phyloP scores from a whole-genome alignment of 2,888 invertebrate genomes.

The Ecliptopera silaceata region DNA sequence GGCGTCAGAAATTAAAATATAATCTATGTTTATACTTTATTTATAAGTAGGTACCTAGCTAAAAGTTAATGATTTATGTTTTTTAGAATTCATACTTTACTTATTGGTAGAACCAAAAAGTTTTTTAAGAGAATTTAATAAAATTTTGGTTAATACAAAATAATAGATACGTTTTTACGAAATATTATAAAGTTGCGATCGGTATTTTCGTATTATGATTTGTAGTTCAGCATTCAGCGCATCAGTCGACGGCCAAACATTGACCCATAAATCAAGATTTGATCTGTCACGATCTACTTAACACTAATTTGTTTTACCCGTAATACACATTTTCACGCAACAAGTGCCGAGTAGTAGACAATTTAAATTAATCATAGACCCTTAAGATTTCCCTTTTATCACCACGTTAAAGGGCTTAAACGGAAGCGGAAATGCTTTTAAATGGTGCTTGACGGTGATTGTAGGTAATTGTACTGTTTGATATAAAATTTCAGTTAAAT shows the following conservation, averaged over 20 bases:
- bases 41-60: too few relatives aligned
- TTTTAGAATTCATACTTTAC: too few relatives aligned
- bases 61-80: too few relatives aligned
- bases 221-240: not conserved
- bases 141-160: too few relatives aligned
- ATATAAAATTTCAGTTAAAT: not conserved
- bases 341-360: constrained; percentile 49
- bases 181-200: too few relatives aligned
- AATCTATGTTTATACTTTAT: too few relatives aligned
- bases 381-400: constrained; percentile 35
- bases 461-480: constrained; percentile 1
- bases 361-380: constrained; percentile 38
- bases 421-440: constrained; percentile 19
- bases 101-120: too few relatives aligned
- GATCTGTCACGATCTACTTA: constrained; percentile 78
- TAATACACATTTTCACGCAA: constrained; percentile 46
- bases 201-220: too few relatives aligned
- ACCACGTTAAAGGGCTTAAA: constrained; percentile 6
- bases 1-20: too few relatives aligned
- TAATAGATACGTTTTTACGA: too few relatives aligned
- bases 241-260: constrained; percentile 38
- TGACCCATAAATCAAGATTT: constrained; percentile 71
- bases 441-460: constrained; percentile 3
- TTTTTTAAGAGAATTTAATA: too few relatives aligned
- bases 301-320: constrained; percentile 31